Evolutionary conservation across 2,797 vertebrate species (phyloP), one percentile per base, ranked within the genome.

Genomic region (Liparis tanakae): DNA sequence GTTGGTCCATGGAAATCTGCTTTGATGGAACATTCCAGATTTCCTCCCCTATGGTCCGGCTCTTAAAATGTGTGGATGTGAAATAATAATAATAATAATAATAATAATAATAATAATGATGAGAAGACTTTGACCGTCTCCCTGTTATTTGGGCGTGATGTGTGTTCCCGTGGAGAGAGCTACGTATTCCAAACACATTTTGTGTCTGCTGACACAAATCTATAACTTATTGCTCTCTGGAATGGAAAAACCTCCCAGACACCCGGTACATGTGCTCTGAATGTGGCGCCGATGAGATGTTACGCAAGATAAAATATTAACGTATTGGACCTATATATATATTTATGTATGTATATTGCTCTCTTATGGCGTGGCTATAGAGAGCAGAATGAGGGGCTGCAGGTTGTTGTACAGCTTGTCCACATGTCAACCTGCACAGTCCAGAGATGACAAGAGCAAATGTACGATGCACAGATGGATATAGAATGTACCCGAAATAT

Each of bases 151-250:
- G 41, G 50, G 4, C 33, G 74, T 65, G 69, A 79, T 58, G 44
- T 81, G 70, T 74, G 67, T 69, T 73, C 71, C 80, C 48, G 18
- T 56, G 55, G 60, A 72, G 69, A 74, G 79, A 68, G 39, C 39
- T 77, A 46, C 84, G 70, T 76, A 82, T 85, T 83, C 76, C 63
- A 69, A 80, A 80, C 74, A 78, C 70, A 67, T 14, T 25, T 60
- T 64, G 25, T 72, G 62, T 20, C 46, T 74, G 56, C 81, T 80
- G 59, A 56, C 59, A 71, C 71, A 80, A 84, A 82, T 70, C 33
- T 25, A 74, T 78, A 79, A 68, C 54, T 71, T 70, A 65, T 62
- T 76, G 58, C 62, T 72, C 8, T 3, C 44, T 69, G 68, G 41
- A 74, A 72, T 74, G 67, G 59, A 22, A 77, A 48, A 76, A 60